Conservation (phyloP, 2,888 invertebrate species). For the Drosophila kuntzei region DNA sequence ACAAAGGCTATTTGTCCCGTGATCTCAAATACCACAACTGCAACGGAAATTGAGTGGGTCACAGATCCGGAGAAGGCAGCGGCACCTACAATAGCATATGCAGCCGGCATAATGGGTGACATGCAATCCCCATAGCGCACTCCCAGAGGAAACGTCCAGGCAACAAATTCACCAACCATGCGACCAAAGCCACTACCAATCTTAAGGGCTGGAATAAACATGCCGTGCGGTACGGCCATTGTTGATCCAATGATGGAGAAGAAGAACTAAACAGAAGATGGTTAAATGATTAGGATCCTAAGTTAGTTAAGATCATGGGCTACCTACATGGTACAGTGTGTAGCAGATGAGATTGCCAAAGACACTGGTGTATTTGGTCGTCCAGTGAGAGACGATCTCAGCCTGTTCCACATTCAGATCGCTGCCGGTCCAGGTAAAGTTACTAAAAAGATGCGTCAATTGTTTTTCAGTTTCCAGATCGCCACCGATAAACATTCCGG, state of each 20-base stretch:
- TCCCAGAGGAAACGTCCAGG: constrained; percentile 95
- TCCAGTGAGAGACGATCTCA: constrained; percentile 94
- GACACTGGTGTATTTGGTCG: constrained; percentile 92
- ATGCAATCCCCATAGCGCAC: constrained; percentile 94
- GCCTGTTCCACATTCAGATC: constrained; percentile 93
- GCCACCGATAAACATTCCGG: constrained; percentile 96
- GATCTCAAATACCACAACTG: constrained; percentile 99
- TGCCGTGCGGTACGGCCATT: constrained; percentile 98
- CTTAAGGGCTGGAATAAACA: constrained; percentile 98
- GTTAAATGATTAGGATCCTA: background rate
- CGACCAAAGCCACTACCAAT: constrained; percentile 98
- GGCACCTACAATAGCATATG: constrained; percentile 98
- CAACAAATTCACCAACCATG: constrained; percentile 96
- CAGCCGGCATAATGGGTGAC: constrained; percentile 95
- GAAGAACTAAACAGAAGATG: constrained; percentile 88
- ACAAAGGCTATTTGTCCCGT: constrained; percentile 99
- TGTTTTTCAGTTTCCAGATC: constrained; percentile 92
- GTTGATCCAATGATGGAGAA: constrained; percentile 96
- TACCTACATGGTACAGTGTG: constrained; percentile 93
- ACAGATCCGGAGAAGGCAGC: constrained; percentile 98
- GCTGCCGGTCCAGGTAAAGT: constrained; percentile 96
- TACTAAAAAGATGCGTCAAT: constrained; percentile 93
- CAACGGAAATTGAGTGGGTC: constrained; percentile 98
- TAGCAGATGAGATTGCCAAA: constrained; percentile 94
- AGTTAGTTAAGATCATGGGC: background rate